Percentiles rank a stretch among this genome's conserved stretches.
These are phyloP conservation scores for Magallana gigas DNA, from an alignment of 1,140 invertebrate genomes.

Conservation along the genomic window DNA sequence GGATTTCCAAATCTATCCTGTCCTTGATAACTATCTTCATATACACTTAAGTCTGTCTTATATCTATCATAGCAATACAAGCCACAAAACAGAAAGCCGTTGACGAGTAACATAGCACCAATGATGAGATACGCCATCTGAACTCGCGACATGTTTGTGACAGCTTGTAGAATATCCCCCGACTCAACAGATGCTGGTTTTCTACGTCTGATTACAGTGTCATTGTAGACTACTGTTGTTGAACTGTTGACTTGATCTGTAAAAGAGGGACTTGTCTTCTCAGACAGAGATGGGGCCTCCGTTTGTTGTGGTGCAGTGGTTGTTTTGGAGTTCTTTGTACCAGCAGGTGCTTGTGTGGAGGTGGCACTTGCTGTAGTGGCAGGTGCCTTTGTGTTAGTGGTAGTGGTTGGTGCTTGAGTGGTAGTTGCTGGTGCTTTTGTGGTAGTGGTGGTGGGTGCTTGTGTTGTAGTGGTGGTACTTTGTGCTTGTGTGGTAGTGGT, in stretches of 20 bases:
- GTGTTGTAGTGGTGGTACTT: not conserved
- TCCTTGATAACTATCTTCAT: conserved; percentile 44
- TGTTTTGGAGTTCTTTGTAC: not conserved
- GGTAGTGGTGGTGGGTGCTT: conserved; percentile 21
- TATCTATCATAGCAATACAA: conserved; percentile 77
- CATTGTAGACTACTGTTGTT: conserved; percentile 41
- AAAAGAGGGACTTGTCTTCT: not conserved
- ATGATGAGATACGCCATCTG: conserved; percentile 80
- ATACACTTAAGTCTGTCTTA: conserved; percentile 37
- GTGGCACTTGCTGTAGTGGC: not conserved
- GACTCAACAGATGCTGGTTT: conserved; percentile 48
- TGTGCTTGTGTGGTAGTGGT: conserved; percentile 53
- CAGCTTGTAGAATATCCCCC: conserved; percentile 53
- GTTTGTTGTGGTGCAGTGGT: conserved; percentile 49
- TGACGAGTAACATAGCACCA: conserved; percentile 77
- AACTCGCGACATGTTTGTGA: conserved; percentile 78
- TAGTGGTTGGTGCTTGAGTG: not conserved
- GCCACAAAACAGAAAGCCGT: conserved; percentile 78
- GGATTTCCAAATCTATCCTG: conserved; percentile 42
- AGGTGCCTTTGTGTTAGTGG: not conserved
- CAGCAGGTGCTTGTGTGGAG: not conserved
- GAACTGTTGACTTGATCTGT: conserved; percentile 43
- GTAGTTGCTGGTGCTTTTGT: not conserved
- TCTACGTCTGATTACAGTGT: not conserved
- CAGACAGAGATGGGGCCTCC: conserved; percentile 6